Evolutionary conservation across 2,113 vertebrate genomes (phyloP), one percentile per base, ranked within the genome.

Genomic region (Calidris pygmaea): DNA sequence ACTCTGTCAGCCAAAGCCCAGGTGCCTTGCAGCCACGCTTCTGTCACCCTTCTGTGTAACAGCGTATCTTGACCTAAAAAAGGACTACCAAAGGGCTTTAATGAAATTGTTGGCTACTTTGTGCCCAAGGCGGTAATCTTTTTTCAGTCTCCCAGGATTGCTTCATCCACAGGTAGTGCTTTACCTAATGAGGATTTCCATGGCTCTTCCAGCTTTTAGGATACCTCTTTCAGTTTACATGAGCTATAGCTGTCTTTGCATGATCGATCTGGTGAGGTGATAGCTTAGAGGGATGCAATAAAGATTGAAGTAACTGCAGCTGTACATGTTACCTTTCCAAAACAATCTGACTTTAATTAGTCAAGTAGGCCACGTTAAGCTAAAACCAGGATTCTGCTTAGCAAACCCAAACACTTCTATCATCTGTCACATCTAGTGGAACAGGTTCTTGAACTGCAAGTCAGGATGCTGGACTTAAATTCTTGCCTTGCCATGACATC

Each of bases 241-340:
- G 5, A 63, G 16, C 8, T 63, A 10, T 0, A 53, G 21, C 14
- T 32, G 24, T 14, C 39, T 34, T 23, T 67, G 35, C 59, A 45
- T 35, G 24, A 30, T 22, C 2, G 4, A 72, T 39, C 19, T 60
- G 62, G 15, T 21, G 32, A 47, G 0, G 0, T 15, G 45, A 48
- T 6, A 84, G n/a, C 35, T 35, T 37, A 71, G 55, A 35, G 15
- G 24, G 14, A 94, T 71, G 21, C 35, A 35, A 16, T 2, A 67
- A 32, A 73, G 35, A 17, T 7, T 45, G 10, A 85, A 92, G 34
- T 23, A 48, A 32, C 41, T 77, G 34, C 55, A 92, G 23, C 26
- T 55, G 12, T 23, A 27, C 12, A 3, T 2, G 3, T 48, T 66
- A 43, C 34, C 30, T 82, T 82, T 75, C 41, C 45, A 90, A 75